These are phyloP conservation scores for Hydra vulgaris DNA, from an alignment of 30 jellyfish, hydroid and myxozoan genomes.

Conservation along the genomic window DNA sequence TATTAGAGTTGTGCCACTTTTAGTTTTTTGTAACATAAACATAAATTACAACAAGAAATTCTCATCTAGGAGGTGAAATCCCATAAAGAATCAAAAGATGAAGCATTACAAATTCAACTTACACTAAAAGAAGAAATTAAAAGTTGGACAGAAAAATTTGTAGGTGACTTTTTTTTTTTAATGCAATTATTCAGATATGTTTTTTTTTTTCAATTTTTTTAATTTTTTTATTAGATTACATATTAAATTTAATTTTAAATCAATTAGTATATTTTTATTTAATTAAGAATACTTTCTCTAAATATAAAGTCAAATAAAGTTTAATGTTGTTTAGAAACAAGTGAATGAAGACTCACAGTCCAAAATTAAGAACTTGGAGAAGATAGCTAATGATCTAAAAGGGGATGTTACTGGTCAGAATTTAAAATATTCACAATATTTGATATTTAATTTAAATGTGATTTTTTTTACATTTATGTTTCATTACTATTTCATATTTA, in stretches of 20 bases:
- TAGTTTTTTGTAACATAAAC: background rate
- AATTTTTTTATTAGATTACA: too few relatives aligned
- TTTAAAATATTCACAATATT: background rate
- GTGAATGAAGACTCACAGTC: background rate
- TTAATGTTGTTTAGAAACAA: background rate
- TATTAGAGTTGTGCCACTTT: too few relatives aligned
- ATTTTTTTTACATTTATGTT: too few relatives aligned
- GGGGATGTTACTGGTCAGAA: slow-evolving; percentile 64
- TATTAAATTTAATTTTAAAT: too few relatives aligned
- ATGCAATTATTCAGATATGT: background rate
- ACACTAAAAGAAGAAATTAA: background rate
- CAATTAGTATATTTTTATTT: too few relatives aligned
- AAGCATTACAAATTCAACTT: background rate
- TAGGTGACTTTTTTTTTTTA: background rate
- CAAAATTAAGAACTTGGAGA: slow-evolving; percentile 21
- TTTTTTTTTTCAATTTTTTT: too few relatives aligned
- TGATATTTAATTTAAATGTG: background rate
- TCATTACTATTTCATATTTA: too few relatives aligned
- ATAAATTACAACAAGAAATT: background rate
- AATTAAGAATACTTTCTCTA: too few relatives aligned
- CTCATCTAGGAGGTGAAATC: background rate
- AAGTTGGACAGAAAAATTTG: background rate
- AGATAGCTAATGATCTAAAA: slow-evolving; percentile 43
- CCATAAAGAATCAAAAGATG: background rate
- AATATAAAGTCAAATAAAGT: too few relatives aligned